phyloP scores from a whole-genome alignment of 1,140 invertebrate genomes.

The Dermatophagoides farinae region DNA sequence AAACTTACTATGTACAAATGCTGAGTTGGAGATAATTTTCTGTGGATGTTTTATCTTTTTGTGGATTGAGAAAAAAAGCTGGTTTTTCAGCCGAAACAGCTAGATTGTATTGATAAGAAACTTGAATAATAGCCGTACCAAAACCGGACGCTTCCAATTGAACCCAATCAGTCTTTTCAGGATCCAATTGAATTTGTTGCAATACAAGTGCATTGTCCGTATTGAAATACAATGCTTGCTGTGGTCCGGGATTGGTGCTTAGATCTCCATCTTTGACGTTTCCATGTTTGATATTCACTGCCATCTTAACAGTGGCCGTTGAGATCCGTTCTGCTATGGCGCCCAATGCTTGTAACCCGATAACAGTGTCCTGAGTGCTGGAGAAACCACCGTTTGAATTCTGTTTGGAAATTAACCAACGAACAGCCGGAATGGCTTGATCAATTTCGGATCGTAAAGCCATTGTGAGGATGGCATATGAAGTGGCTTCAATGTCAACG shows the following conservation, averaged over 20 bases:
- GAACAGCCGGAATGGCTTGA: conserved; percentile 52
- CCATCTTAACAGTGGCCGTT: conserved; percentile 31
- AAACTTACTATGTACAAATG: conserved; percentile 40
- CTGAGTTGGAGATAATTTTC: conserved; percentile 60
- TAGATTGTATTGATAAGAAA: conserved; percentile 60
- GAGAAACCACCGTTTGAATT: conserved; percentile 61
- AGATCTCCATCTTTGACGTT: conserved; percentile 27
- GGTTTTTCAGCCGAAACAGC: conserved; percentile 76
- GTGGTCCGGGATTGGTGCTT: conserved; percentile 32
- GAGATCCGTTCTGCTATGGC: conserved; percentile 32
- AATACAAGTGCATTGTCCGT: conserved; percentile 47
- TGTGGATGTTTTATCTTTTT: conserved; percentile 63
- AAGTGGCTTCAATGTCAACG: conserved; percentile 65
- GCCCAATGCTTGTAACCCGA: conserved; percentile 47
- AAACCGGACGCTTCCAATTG: conserved; percentile 49
- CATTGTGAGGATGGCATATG: conserved; percentile 42
- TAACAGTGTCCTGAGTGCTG: conserved; percentile 45
- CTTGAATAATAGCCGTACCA: conserved; percentile 59
- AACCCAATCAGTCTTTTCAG: conserved; percentile 25
- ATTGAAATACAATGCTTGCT: conserved; percentile 2
- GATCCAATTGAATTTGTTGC: conserved; percentile 40
- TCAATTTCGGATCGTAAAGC: conserved; percentile 31
- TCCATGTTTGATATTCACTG: conserved; percentile 27
- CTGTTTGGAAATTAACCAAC: conserved; percentile 59
- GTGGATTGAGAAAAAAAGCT: conserved; percentile 64